A percentile compares a stretch with the other conserved stretches of the same genome.
These are phyloP conservation scores for Ennomos fuscantarius DNA, from an alignment of 2,888 invertebrate species.

Conservation along the genomic window DNA sequence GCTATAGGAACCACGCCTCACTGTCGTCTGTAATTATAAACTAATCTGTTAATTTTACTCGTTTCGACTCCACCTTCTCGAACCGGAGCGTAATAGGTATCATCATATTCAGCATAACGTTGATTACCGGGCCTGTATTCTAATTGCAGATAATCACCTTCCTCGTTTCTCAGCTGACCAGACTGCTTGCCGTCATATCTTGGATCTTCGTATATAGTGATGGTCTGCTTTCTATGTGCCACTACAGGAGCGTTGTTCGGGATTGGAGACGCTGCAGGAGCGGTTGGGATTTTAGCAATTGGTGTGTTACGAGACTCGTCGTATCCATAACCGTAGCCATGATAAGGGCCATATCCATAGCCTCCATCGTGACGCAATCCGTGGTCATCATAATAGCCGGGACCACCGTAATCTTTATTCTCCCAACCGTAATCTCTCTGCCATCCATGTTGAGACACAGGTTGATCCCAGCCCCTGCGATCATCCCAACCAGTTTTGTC, in stretches of 20 bases:
- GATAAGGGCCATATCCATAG: conserved; percentile 69
- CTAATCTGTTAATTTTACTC: conserved; percentile 80
- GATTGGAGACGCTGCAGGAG: conserved; percentile 50
- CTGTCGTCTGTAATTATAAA: conserved; percentile 79
- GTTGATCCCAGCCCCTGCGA: conserved; percentile 55
- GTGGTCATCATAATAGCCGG: conserved; percentile 73
- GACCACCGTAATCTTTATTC: conserved; percentile 65
- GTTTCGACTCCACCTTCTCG: conserved; percentile 68
- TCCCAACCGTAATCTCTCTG: conserved; percentile 58
- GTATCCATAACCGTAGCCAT: conserved; percentile 74
- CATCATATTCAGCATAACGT: conserved; percentile 73
- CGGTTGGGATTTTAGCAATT: conserved; percentile 41
- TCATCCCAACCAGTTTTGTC: conserved; percentile 45
- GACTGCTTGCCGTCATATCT: conserved; percentile 72
- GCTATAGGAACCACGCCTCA: conserved; percentile 39
- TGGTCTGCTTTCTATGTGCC: conserved; percentile 77
- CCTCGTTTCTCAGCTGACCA: conserved; percentile 68
- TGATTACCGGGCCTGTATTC: conserved; percentile 77
- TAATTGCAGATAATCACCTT: conserved; percentile 74
- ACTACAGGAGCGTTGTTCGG: conserved; percentile 71
- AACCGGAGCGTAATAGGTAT: conserved; percentile 68
- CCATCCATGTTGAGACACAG: conserved; percentile 42
- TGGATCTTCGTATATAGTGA: conserved; percentile 82
- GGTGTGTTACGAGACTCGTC: conserved; percentile 70
- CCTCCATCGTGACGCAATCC: conserved; percentile 74